Evolutionary conservation across 1,140 invertebrate species (phyloP).

Genomic region (Trichonephila inaurata): DNA sequence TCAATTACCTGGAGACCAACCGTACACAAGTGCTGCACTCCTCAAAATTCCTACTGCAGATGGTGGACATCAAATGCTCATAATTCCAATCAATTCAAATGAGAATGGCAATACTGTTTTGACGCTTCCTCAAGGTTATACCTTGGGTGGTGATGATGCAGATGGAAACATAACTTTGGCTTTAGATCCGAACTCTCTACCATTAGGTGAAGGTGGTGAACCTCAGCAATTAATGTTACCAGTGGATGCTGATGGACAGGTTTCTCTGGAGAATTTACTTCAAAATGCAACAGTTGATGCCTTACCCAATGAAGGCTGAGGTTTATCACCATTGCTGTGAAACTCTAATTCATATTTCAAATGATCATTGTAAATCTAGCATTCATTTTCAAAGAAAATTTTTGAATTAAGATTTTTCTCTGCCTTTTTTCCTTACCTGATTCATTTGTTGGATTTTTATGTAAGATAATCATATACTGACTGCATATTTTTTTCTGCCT

Average conservation of each 20-base stretch:
- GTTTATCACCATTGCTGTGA: not conserved
- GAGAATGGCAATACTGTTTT: constrained; percentile 73
- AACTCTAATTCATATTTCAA: not conserved
- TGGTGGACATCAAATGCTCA: constrained; percentile 72
- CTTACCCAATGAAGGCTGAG: constrained; percentile 46
- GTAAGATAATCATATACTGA: constrained; percentile 36
- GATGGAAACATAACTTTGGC: constrained; percentile 73
- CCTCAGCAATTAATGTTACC: constrained; percentile 69
- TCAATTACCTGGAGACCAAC: constrained; percentile 70
- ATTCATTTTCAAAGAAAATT: not conserved
- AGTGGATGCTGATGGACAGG: constrained; percentile 69
- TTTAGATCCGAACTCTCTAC: constrained; percentile 50
- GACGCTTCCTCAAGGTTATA: constrained; percentile 73
- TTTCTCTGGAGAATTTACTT: constrained; percentile 65
- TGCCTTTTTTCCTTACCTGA: not conserved
- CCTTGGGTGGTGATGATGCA: constrained; percentile 58
- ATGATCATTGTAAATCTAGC: not conserved
- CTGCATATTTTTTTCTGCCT: not conserved
- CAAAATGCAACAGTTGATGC: constrained; percentile 54
- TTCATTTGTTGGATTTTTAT: constrained; percentile 7
- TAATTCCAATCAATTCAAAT: constrained; percentile 74
- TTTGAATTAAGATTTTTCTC: not conserved
- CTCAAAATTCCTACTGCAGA: constrained; percentile 75
- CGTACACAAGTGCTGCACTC: constrained; percentile 69
- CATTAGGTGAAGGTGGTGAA: constrained; percentile 58